Evolutionary conservation across 2,888 invertebrate species (phyloP).

Genomic region (Mesorhabditis spiculigera): DNA sequence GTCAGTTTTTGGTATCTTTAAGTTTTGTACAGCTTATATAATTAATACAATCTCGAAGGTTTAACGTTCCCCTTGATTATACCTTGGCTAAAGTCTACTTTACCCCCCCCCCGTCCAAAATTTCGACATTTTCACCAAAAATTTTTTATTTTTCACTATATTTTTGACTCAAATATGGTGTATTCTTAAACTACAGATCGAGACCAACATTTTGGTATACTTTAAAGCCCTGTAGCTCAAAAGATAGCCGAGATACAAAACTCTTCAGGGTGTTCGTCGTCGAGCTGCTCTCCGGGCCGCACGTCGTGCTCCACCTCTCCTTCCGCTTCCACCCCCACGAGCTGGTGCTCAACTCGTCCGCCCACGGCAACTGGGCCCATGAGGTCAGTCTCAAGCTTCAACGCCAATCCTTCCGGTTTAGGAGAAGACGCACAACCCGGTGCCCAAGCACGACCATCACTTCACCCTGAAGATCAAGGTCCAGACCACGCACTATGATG

Average conservation of each 20-base stretch:
- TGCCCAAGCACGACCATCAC: conserved; percentile 17
- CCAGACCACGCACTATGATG: conserved; percentile 19
- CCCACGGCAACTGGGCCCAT: conserved; percentile 36
- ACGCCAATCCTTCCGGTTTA: neutral
- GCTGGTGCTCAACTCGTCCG: conserved; percentile 38
- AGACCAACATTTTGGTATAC: too few species aligned
- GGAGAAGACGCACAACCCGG: neutral
- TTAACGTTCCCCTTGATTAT: too few species aligned
- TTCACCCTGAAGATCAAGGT: conserved; percentile 21
- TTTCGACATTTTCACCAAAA: too few species aligned
- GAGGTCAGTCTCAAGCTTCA: conserved; percentile 21
- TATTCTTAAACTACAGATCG: too few species aligned
- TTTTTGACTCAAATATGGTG: too few species aligned
- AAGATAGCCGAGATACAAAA: too few species aligned
- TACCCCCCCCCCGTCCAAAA: too few species aligned
- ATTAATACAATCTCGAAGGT: neutral
- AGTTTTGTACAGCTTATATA: neutral
- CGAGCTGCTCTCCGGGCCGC: conserved; percentile 45
- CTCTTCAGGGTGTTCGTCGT: conserved; percentile 37
- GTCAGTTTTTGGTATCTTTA: conserved; percentile 1
- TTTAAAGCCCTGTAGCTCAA: too few species aligned
- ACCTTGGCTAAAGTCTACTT: too few species aligned
- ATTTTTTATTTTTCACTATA: too few species aligned
- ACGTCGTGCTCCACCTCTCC: conserved; percentile 46
- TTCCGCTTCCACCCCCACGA: conserved; percentile 45